Evolutionary conservation across 1,140 invertebrate genomes (phyloP).

Genomic region (Rhopalosiphum padi): DNA sequence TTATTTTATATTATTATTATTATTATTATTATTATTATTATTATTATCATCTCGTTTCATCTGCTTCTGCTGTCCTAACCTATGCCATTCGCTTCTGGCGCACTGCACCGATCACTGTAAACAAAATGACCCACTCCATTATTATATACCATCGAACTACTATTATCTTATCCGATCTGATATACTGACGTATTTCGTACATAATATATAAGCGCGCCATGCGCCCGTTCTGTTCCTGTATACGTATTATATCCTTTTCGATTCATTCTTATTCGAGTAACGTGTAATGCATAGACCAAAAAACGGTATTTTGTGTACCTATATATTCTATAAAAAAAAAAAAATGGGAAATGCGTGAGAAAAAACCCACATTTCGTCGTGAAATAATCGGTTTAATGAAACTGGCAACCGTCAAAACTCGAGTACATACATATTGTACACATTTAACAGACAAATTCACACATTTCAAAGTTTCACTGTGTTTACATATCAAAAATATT

Average conservation of each 20-base stretch:
- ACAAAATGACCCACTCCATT: conserved; percentile 19
- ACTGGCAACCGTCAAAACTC: not conserved
- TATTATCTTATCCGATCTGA: conserved; percentile 17
- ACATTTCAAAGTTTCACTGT: not conserved
- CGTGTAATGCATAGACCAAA: not conserved
- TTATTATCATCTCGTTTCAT: conserved; percentile 27
- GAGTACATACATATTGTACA: not conserved
- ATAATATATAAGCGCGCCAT: not conserved
- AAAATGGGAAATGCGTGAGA: not conserved
- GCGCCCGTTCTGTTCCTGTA: not conserved
- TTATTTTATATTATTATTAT: conserved; percentile 39
- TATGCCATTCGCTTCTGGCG: conserved; percentile 18
- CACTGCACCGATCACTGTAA: conserved; percentile 28
- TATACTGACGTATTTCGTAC: conserved; percentile 24
- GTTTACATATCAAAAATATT: not conserved
- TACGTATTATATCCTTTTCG: not conserved
- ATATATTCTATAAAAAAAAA: not conserved
- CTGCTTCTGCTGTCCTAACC: not conserved
- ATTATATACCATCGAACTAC: not conserved
- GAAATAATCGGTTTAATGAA: not conserved
- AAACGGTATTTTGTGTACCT: not conserved
- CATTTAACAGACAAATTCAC: not conserved
- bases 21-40: conserved; percentile 43
- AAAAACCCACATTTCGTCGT: not conserved
- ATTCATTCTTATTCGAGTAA: not conserved